phyloP scores from a whole-genome alignment of 2,888 invertebrate genomes.

The Aporophyla nigra region DNA sequence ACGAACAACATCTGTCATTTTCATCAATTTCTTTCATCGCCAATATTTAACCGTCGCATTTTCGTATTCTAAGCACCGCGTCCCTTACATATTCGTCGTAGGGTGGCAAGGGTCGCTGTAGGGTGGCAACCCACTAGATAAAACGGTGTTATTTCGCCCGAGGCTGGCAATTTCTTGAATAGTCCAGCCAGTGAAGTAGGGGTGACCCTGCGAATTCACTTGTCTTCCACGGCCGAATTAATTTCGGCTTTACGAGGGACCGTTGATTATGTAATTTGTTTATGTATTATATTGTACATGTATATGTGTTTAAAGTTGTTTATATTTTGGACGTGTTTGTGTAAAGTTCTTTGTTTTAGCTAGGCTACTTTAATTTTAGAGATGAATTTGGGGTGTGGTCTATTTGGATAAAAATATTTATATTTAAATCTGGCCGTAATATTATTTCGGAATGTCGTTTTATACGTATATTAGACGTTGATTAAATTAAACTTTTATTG shows the following conservation, averaged over 20 bases:
- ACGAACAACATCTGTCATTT: slow-evolving; percentile 30
- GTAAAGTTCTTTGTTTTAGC: slow-evolving; percentile 47
- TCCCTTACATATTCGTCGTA: slow-evolving; percentile 69
- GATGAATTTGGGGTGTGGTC: not conserved
- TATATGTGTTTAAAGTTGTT: slow-evolving; percentile 35
- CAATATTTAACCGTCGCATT: slow-evolving; percentile 55
- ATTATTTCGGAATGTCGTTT: too few species aligned
- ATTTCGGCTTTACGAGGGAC: slow-evolving; percentile 77
- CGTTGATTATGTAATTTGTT: slow-evolving; percentile 71
- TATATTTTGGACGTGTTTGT: slow-evolving; percentile 35
- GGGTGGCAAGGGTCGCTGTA: slow-evolving; percentile 70
- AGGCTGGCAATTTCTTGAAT: slow-evolving; percentile 84
- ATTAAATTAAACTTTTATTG: too few species aligned
- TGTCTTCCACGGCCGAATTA: slow-evolving; percentile 78
- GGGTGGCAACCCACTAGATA: slow-evolving; percentile 76
- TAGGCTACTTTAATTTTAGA: not conserved
- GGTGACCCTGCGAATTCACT: slow-evolving; percentile 68
- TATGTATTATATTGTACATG: slow-evolving; percentile 44
- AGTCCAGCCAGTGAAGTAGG: slow-evolving; percentile 75
- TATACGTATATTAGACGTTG: too few species aligned
- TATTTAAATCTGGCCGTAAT: not conserved
- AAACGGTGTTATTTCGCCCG: slow-evolving; percentile 77
- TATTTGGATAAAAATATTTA: not conserved
- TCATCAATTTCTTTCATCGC: slow-evolving; percentile 47
- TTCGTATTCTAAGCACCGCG: slow-evolving; percentile 52